Percentiles rank a stretch among this genome's conserved stretches.
Conservation (phyloP, 2,113 vertebrate species). For the Mormyrus lacerda region DNA sequence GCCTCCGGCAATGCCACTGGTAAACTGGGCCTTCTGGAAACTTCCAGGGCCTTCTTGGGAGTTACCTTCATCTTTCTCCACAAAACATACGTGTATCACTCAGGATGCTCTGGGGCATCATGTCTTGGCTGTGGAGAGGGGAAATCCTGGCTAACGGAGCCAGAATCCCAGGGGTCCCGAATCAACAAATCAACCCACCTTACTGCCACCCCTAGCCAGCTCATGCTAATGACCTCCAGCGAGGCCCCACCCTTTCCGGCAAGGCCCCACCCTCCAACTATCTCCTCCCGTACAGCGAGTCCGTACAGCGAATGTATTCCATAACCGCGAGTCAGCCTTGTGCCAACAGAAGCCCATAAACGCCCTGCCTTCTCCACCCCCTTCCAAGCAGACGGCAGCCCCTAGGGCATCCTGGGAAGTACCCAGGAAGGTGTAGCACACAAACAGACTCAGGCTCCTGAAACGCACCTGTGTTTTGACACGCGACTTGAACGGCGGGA, state of each 20-base stretch:
- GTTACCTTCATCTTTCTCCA: not conserved
- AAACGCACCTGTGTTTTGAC: not conserved
- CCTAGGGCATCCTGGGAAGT: conserved; percentile 11
- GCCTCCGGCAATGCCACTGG: not conserved
- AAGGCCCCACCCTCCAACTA: not conserved
- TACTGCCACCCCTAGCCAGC: not conserved
- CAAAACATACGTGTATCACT: not conserved
- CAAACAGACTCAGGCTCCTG: not conserved
- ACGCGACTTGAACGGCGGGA: not conserved
- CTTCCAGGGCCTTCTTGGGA: not conserved
- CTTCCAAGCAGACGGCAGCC: not conserved
- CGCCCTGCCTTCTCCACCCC: not conserved
- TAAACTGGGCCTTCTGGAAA: not conserved
- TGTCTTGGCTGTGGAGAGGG: not conserved
- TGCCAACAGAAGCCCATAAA: not conserved
- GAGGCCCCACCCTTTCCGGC: not conserved
- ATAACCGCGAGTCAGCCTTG: not conserved
- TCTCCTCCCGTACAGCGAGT: not conserved
- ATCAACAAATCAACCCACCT: not conserved
- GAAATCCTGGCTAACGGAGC: not conserved
- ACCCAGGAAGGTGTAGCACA: conserved; percentile 10
- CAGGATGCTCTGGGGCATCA: not conserved
- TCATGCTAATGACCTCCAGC: not conserved
- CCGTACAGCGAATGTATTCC: not conserved
- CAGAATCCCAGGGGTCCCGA: not conserved